Evolutionary conservation across 2,888 invertebrate species (phyloP).

Genomic region (Lepeophtheirus nordmannii): DNA sequence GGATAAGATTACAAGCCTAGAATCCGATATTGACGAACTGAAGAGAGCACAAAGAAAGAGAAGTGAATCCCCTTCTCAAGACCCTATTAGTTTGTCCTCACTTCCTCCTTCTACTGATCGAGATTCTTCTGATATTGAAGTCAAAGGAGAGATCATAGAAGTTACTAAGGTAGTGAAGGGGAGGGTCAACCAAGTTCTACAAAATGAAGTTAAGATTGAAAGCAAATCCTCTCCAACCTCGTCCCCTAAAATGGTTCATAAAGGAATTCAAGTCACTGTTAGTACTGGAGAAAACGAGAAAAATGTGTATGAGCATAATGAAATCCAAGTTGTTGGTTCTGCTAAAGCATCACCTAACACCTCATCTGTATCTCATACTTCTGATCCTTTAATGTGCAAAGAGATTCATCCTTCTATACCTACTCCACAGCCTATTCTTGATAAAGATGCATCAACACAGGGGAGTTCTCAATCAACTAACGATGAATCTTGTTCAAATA

Average conservation of each 20-base stretch:
- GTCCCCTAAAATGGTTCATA: conserved; percentile 13
- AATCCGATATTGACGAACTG: conserved; percentile 33
- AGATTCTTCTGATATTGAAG: background rate
- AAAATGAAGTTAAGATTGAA: conserved; percentile 1
- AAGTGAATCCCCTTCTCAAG: background rate
- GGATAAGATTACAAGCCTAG: conserved; percentile 36
- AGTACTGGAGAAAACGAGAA: no score
- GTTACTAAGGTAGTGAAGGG: background rate
- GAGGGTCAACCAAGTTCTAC: background rate
- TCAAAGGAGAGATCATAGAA: conserved; percentile 10
- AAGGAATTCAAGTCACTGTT: conserved; percentile 19
- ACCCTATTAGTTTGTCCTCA: background rate
- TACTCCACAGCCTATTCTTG: background rate
- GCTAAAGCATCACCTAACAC: background rate
- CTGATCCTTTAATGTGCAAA: no score
- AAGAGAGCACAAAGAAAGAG: conserved; percentile 42
- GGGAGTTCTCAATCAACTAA: background rate
- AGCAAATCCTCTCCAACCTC: background rate
- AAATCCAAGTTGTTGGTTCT: no score
- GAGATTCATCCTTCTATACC: background rate
- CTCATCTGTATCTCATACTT: background rate
- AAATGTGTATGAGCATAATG: no score
- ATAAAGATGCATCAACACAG: background rate
- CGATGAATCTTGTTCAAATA: background rate
- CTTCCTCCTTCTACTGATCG: background rate